Evolutionary conservation across 2,888 invertebrate genomes (phyloP).

Genomic region (Thysanoteuthis rhombus): DNA sequence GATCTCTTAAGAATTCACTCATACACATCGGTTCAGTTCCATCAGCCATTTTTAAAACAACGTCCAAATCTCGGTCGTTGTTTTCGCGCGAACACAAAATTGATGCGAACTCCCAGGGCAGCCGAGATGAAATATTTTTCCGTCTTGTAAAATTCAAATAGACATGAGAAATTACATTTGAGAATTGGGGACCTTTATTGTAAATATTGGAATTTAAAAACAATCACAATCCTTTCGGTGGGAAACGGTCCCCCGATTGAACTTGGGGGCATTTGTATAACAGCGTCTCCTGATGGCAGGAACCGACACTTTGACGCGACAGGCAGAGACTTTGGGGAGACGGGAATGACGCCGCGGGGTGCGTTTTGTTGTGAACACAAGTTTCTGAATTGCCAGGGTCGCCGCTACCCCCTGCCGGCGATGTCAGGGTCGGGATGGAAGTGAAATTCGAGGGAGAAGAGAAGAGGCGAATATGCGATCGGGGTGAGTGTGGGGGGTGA

Average conservation of each 20-base stretch:
- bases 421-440: background rate
- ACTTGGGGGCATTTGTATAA: background rate
- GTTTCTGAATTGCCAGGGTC: background rate
- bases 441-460: background rate
- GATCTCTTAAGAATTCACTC: background rate
- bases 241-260: background rate
- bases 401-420: background rate
- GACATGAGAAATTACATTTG: slow-evolving; percentile 12
- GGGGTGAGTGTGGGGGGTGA: background rate
- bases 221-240: background rate
- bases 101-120: background rate
- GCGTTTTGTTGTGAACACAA: background rate
- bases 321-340: background rate
- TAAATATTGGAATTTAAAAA: slow-evolving; percentile 12
- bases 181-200: slow-evolving; percentile 12
- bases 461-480: background rate
- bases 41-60: background rate
- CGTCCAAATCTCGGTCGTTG: background rate
- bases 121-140: background rate
- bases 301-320: background rate
- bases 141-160: background rate
- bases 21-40: background rate
- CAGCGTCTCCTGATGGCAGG: slow-evolving; percentile 12
- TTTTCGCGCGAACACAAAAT: background rate
- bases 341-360: background rate